phyloP scores from a whole-genome alignment of 2,888 invertebrate genomes.

The Macaria liturata region DNA sequence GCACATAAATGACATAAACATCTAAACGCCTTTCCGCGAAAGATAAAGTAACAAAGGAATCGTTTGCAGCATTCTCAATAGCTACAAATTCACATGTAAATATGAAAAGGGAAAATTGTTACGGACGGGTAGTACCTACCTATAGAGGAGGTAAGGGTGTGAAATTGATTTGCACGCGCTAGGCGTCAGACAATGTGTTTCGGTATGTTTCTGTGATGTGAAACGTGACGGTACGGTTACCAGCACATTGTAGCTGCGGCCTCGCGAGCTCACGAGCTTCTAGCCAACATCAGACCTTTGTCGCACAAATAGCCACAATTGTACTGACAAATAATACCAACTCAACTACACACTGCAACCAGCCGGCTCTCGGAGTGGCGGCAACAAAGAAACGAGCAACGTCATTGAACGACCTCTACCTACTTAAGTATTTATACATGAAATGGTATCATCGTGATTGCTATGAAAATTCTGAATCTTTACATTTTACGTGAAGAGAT shows the following conservation, averaged over 20 bases:
- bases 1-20: conserved; percentile 9
- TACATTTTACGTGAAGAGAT: too few relatives aligned
- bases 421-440: conserved; percentile 1
- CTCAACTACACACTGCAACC: conserved; percentile 22
- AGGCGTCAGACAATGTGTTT: conserved; percentile 54
- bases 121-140: conserved; percentile 38
- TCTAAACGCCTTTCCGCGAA: conserved; percentile 19
- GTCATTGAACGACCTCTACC: conserved; percentile 16
- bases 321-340: conserved; percentile 31
- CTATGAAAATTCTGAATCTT: background rate
- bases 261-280: conserved; percentile 66
- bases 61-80: conserved; percentile 25
- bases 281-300: conserved; percentile 40
- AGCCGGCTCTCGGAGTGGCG: background rate
- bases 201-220: conserved; percentile 49
- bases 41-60: conserved; percentile 20
- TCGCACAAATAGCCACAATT: conserved; percentile 32
- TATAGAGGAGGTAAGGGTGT: conserved; percentile 54
- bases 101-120: conserved; percentile 64
- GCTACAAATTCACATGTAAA: conserved; percentile 55
- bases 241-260: conserved; percentile 56
- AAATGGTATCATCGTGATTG: conserved; percentile 13
- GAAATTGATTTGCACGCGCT: conserved; percentile 69
- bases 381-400: conserved; percentile 12
- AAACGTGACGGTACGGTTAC: conserved; percentile 65